Base-by-base conservation (phyloP, 2,888 invertebrate genomes). In the Trachelus stipa region DNA sequence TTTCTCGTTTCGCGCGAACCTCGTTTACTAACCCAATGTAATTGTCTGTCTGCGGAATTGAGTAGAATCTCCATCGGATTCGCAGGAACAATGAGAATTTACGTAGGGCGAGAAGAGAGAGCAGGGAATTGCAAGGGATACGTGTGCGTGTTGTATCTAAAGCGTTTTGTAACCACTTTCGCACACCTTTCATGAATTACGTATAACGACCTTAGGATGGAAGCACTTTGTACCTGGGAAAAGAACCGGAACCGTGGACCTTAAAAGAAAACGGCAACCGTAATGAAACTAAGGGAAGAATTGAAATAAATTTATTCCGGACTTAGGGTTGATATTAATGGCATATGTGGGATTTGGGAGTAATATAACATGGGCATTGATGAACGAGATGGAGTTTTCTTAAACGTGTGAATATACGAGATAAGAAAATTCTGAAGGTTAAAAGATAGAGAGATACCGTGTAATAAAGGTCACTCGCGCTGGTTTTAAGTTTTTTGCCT, bases 181-280 rank as follows among this genome's bases (percentile, higher is more conserved):
- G 12, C 74, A 77, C 77, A 79, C 77, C 77, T 81, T 80, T 83
- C 75, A 79, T 81, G 77, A 81, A 81, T 79, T 71, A 76, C 77
- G 76, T 74, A 76, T 76, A 76, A 78, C 68, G 56, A 68, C 68
- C 30, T 69, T 23, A 23, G 56, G 15, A 23, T 23, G 23, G 23
- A 56, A 23, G 56, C 56, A 56, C 23, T 56, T 56, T 56, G 56
- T 56, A 23, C 56, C 56, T 56, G 23, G 9, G 9, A 0, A 40
- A 56, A 15, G 37, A 56, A 56, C 23, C 6, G 1, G 23, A 2
- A 0, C 1, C 23, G 56, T 23, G 56, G 9, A 23, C 23, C 56
- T 56, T 3, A 9, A 56, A 56, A 23, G 23, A 15, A 23, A 56
- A 23, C 9, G 56, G 56, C 6, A 23, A 6, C 9, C 6, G 9